Evolutionary conservation across 2,888 invertebrate genomes (phyloP), one percentile per base, ranked within the genome.

Genomic region (Phalera bucephala): DNA sequence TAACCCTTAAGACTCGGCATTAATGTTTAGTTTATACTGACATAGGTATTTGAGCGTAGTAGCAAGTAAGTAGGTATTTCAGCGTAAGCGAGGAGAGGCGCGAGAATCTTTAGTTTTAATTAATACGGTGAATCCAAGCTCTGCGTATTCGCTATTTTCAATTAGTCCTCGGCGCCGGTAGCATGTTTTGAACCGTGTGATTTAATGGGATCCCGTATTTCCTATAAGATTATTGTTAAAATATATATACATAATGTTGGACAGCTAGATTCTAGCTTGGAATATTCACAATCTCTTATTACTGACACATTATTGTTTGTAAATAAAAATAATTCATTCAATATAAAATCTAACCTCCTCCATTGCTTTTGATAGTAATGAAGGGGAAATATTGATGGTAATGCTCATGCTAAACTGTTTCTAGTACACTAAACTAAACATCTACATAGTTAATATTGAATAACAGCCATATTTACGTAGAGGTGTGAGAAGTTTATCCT

Each of bases 71-170:
- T 73, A 78, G 72, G 74, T 74, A 79, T 74, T 73, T 69, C 72
- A 74, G 72, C 74, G 73, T 78, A 75, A 74, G 77, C 75, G 65
- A 72, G 75, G 72, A 73, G 79, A 78, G 71, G 78, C 79, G 78
- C 80, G 79, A 80, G 84, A 80, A 82, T 80, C 81, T 83, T 81
- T 76, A 76, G 77, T 80, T 85, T 85, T 86, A 87, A 87, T 87
- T 86, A 86, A 87, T 85, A 79, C 75, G 60, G 75, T 73, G 78
- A 71, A 79, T 76, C 79, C 77, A 79, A 74, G 72, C 74, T 75
- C 62, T 52, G 54, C 53, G 64, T 75, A 74, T 75, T 80, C 67
- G 73, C 79, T 77, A 83, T 81, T 81, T 83, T 83, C 84, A 87
- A 86, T 85, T 84, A 84, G 78, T 69, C 55, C 47, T 61, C 58